These are phyloP conservation scores for Listronotus bonariensis DNA, from an alignment of 1,140 invertebrate genomes.

Conservation along the genomic window DNA sequence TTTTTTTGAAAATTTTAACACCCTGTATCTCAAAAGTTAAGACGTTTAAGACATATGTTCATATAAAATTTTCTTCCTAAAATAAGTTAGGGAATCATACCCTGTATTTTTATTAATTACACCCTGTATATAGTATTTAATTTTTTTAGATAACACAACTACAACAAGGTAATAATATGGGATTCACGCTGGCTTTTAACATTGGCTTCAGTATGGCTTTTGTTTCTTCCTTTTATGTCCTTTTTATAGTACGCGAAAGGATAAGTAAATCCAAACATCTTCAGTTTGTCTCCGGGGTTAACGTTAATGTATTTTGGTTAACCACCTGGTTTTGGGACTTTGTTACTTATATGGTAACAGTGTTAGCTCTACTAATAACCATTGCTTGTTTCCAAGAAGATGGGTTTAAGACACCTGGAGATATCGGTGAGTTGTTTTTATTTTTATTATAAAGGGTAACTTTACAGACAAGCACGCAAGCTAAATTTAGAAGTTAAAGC, in stretches of 20 bases:
- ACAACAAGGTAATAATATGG: constrained; percentile 60
- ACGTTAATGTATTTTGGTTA: constrained; percentile 72
- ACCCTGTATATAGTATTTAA: no score
- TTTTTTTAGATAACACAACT: constrained; percentile 65
- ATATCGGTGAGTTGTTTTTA: constrained; percentile 60
- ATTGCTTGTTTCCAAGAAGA: constrained; percentile 64
- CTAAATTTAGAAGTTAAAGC: no score
- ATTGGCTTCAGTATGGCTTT: constrained; percentile 71
- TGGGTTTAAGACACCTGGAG: constrained; percentile 57
- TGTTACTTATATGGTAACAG: constrained; percentile 65
- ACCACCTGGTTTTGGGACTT: constrained; percentile 75
- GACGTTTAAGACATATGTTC: no score
- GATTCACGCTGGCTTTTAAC: constrained; percentile 68
- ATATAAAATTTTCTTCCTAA: no score
- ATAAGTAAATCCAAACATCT: constrained; percentile 66
- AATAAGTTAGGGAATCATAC: no score
- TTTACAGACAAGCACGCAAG: no score
- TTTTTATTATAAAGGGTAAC: no score
- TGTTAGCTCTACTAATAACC: constrained; percentile 59
- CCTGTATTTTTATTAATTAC: no score
- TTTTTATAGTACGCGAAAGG: constrained; percentile 69
- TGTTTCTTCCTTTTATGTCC: constrained; percentile 73
- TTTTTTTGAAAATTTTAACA: no score
- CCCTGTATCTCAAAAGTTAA: no score
- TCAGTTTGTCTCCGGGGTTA: constrained; percentile 76